Conservation (phyloP, 2,797 vertebrate species). For the Peromyscus attwateri region DNA sequence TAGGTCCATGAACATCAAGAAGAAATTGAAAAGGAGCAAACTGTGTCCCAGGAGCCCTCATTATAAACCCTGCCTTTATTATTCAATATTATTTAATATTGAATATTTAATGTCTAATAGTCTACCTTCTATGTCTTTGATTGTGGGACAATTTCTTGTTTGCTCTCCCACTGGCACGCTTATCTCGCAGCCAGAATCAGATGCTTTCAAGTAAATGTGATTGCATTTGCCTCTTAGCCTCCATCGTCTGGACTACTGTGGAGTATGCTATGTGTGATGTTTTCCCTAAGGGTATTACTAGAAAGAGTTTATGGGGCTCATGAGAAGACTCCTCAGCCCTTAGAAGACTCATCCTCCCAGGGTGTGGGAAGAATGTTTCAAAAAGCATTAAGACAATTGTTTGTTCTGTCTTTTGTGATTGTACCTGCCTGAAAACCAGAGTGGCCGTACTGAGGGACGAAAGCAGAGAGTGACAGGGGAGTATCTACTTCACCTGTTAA, state of each 20-base stretch:
- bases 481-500: background rate
- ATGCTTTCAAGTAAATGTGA: constrained; percentile 47
- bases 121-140: constrained; percentile 5
- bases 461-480: background rate
- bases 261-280: background rate
- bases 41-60: background rate
- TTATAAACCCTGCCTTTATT: background rate
- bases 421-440: background rate
- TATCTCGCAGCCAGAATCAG: background rate
- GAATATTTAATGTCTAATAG: background rate
- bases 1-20: background rate
- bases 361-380: background rate
- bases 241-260: background rate
- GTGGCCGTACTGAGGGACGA: background rate
- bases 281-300: constrained; percentile 69
- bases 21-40: background rate
- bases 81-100: background rate
- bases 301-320: constrained; percentile 49
- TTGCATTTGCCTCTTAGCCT: background rate
- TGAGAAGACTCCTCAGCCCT: background rate
- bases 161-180: background rate
- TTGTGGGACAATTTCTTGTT: background rate
- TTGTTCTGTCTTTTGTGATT: background rate
- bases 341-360: background rate
- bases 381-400: constrained; percentile 39